Conservation (phyloP, 2,113 vertebrate genomes). For the Reinhardtius hippoglossoides region DNA sequence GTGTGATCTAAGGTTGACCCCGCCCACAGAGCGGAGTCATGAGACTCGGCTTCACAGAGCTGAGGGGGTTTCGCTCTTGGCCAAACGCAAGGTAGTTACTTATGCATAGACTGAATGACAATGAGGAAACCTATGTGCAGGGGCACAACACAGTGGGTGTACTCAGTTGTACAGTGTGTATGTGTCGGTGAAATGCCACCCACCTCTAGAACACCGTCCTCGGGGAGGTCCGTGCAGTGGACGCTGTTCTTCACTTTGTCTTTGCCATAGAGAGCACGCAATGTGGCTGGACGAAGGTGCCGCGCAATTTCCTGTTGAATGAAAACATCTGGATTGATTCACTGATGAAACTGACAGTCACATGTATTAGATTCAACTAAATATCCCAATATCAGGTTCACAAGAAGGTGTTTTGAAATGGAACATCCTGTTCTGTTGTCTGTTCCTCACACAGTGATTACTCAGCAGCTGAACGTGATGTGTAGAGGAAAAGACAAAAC, state of each 20-base stretch:
- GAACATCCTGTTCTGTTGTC: slow-evolving; percentile 53
- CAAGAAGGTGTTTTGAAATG: neutral
- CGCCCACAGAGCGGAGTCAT: slow-evolving; percentile 78
- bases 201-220: slow-evolving; percentile 94
- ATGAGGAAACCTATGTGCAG: slow-evolving; percentile 30
- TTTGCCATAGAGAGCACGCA: slow-evolving; percentile 90
- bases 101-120: slow-evolving; percentile 30
- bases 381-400: neutral
- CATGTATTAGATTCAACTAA: neutral
- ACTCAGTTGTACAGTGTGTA: neutral
- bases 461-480: slow-evolving; percentile 62
- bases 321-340: slow-evolving; percentile 19
- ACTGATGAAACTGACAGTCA: neutral
- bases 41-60: slow-evolving; percentile 61
- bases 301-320: slow-evolving; percentile 89
- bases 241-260: slow-evolving; percentile 92
- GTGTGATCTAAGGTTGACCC: slow-evolving; percentile 66
- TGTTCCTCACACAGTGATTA: slow-evolving; percentile 42
- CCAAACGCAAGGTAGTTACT: slow-evolving; percentile 44
- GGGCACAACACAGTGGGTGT: slow-evolving; percentile 4
- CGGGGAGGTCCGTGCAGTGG: slow-evolving; percentile 95
- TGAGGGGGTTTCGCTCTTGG: slow-evolving; percentile 49
- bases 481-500: slow-evolving; percentile 47
- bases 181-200: slow-evolving; percentile 15
- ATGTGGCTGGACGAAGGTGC: slow-evolving; percentile 87